These are phyloP conservation scores for Anticlea derivata DNA, from an alignment of 2,888 invertebrate species.

Conservation along the genomic window DNA sequence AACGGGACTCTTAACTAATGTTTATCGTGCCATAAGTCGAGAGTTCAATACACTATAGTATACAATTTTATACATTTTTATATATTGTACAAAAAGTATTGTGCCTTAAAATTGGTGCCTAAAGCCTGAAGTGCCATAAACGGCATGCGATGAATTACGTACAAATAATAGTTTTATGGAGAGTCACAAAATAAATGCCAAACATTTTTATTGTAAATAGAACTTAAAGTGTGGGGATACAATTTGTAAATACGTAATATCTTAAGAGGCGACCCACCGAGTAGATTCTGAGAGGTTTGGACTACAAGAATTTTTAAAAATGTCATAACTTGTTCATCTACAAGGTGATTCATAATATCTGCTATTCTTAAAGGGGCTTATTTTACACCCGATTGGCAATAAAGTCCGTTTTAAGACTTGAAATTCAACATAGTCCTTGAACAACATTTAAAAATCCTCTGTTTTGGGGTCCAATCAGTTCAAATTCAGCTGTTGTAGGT, in stretches of 20 bases:
- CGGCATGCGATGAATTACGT: slow-evolving; percentile 61
- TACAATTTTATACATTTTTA: slow-evolving; percentile 43
- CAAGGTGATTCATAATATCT: no score
- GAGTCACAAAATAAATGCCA: slow-evolving; percentile 83
- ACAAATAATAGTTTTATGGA: slow-evolving; percentile 69
- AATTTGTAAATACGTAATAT: slow-evolving; percentile 68
- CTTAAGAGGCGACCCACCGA: slow-evolving; percentile 70
- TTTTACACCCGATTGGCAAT: no score
- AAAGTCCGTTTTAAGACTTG: no score
- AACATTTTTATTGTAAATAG: slow-evolving; percentile 68
- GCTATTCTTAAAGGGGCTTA: no score
- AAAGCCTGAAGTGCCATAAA: slow-evolving; percentile 64
- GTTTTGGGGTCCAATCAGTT: no score
- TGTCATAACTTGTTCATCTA: no score
- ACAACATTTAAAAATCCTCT: no score
- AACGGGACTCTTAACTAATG: slow-evolving; percentile 58
- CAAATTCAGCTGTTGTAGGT: no score
- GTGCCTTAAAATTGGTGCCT: slow-evolving; percentile 75
- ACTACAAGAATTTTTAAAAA: slow-evolving; percentile 13
- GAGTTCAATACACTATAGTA: slow-evolving; percentile 50
- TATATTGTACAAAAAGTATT: slow-evolving; percentile 48
- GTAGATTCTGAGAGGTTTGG: slow-evolving; percentile 52
- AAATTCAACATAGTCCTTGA: no score
- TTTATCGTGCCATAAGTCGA: slow-evolving; percentile 69
- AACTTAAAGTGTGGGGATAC: slow-evolving; percentile 56